phyloP scores from a whole-genome alignment of 2,888 invertebrate genomes.

The Eupithecia subumbrata region DNA sequence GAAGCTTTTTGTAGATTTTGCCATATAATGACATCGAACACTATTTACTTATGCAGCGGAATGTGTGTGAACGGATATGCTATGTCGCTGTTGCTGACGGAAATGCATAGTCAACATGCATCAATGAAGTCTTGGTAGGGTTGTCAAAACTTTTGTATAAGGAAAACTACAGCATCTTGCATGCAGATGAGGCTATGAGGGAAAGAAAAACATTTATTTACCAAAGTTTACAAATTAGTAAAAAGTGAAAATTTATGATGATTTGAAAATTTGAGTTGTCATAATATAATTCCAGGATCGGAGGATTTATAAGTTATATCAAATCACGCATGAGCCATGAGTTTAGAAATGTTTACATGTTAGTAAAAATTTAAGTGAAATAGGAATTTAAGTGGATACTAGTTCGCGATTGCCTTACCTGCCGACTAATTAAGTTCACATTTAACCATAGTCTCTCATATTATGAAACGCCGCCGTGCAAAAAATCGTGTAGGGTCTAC shows the following conservation, averaged over 20 bases:
- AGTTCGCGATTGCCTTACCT: too few relatives aligned
- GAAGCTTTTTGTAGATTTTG: slow-evolving; percentile 7
- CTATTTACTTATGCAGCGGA: slow-evolving; percentile 29
- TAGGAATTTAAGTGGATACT: too few relatives aligned
- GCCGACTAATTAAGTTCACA: too few relatives aligned
- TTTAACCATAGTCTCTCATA: too few relatives aligned
- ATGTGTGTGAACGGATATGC: slow-evolving; percentile 35
- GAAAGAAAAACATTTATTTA: neutral
- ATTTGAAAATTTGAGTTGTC: too few relatives aligned
- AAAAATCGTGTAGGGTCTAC: too few relatives aligned
- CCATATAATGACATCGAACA: slow-evolving; percentile 27
- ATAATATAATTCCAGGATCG: neutral
- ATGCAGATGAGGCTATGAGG: neutral
- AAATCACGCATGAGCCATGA: neutral
- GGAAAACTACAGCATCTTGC: neutral
- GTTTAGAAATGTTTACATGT: neutral
- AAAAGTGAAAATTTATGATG: too few relatives aligned
- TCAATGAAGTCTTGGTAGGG: slow-evolving; percentile 23
- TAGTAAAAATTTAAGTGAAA: too few relatives aligned
- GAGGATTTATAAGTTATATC: neutral
- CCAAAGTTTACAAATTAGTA: too few relatives aligned
- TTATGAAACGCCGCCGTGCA: too few relatives aligned
- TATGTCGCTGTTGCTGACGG: slow-evolving; percentile 31
- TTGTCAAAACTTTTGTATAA: slow-evolving; percentile 11
- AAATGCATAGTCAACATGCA: slow-evolving; percentile 35